Base-by-base conservation (phyloP, 2,797 vertebrate genomes). In the Chelon labrosus region DNA sequence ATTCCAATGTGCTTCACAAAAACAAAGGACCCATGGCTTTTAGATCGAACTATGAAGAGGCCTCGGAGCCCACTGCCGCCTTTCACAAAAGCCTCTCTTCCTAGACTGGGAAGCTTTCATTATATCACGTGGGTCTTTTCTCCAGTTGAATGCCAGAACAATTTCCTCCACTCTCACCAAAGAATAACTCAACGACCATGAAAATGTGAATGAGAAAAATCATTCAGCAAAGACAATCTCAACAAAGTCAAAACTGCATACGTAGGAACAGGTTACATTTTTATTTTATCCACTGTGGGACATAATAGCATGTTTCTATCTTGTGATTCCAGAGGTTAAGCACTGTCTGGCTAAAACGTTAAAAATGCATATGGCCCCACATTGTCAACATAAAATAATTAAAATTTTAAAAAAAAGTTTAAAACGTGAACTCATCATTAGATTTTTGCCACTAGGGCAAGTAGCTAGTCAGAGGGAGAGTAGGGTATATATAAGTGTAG, bases 21-120 rank as follows among this genome's bases (percentile, higher is more conserved):
- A 75, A 79, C 52, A 80, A 77, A n/a, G 53, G 9, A 17, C n/a
- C 16, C 53, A 27, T 13, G 20, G 54, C 50, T 59, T 77, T 79
- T 17, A 52, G 20, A 68, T 66, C 4, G 0, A 77, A 52, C 57
- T 49, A 62, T 67, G 35, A 65, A 37, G 17, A 75, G 16, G 42
- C 19, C 22, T 13, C 27, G 17, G 14, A 55, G 50, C 35, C 38
- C 22, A 64, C 4, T 8, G 44, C 42, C 47, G 19, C 19, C 16
- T 17, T 37, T 66, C 27, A 81, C 41, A 70, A 79, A 78, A 57
- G 57, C 61, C 22, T 61, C 10, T 67, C 22, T 41, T 65, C 22
- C 7, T 19, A 38, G 12, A 58, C 31, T 22, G 16, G 35, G 25
- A 52, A 56, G 37, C 8, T 75, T 62, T 75, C 39, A 76, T 78